Base-by-base conservation (phyloP, 2,797 vertebrate species). In the Rhyacichthys aspro region DNA sequence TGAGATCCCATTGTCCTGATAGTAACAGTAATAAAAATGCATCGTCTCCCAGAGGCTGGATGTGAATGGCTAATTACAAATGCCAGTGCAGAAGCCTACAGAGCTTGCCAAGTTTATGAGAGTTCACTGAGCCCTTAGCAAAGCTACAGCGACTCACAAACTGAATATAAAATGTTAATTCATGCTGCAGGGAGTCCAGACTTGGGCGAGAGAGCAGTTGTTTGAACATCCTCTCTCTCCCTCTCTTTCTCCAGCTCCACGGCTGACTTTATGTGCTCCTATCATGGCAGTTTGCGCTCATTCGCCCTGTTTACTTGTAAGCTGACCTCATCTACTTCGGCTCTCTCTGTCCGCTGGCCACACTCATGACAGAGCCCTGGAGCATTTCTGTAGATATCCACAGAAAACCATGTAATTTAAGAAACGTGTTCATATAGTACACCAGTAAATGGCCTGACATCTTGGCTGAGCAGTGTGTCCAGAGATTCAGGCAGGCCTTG, bases 131-230 rank as follows among this genome's bases (percentile, higher is more conserved):
- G 88, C 88, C 88, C 72, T 78, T 60, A 87, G 89, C 83, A 68
- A 76, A 85, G 82, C 76, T 79, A 65, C 78, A 83, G 70, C 66
- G 63, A 78, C 79, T 88, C 81, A 73, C 78, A 84, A 84, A 90
- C 81, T 74, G 80, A 90, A 90, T 87, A 80, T 83, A 76, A 91
- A 92, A 92, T 91, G 89, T 90, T 92, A 91, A 92, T 92, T 90
- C 85, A 70, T 67, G 86, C 90, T 83, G 79, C 78, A 68, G 90
- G 89, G 81, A 55, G 81, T 81, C 72, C 76, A 79, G 76, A 77
- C 86, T 83, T 86, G 86, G 82, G 79, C 39, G 72, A 88, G 79
- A 88, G 80, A 83, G 79, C 71, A 56, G 66, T 76, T 28, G 42
- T 78, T 79, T 76, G 66, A 64, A 78, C 72, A 74, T 79, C 48